Percentiles rank a stretch among this genome's conserved stretches.
These are phyloP conservation scores for Gallinago undulata DNA, from an alignment of 2,113 vertebrate species.

Conservation along the genomic window DNA sequence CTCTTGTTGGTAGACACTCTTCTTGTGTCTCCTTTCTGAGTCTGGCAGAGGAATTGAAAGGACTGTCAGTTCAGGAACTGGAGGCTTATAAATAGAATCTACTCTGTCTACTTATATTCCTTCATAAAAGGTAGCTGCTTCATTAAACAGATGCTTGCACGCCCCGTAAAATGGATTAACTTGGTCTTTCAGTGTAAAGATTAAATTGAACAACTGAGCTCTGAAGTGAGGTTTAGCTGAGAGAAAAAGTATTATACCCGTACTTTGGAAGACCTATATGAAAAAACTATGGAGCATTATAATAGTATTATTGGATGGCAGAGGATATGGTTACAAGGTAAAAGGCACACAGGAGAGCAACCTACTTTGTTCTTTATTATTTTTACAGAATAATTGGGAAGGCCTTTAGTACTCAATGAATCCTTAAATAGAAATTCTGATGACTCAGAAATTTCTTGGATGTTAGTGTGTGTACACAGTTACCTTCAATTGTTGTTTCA, in stretches of 20 bases:
- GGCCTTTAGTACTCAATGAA: not conserved
- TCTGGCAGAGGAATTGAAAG: not conserved
- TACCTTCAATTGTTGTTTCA: not conserved
- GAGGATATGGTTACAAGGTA: not conserved
- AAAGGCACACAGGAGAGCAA: not conserved
- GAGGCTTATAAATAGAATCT: slow-evolving; percentile 32
- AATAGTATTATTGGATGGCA: not conserved
- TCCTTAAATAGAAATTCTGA: not conserved
- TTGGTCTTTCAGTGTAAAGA: not conserved
- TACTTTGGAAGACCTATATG: not conserved
- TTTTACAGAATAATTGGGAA: not conserved
- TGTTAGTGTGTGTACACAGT: not conserved
- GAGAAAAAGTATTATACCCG: not conserved
- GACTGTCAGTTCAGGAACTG: not conserved
- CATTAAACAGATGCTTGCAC: not conserved
- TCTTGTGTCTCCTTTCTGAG: not conserved
- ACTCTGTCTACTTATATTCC: slow-evolving; percentile 45
- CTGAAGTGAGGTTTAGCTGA: not conserved
- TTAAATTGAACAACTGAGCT: not conserved
- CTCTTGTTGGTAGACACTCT: not conserved
- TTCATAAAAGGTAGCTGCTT: slow-evolving; percentile 17
- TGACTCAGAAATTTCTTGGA: not conserved
- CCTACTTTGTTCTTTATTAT: not conserved
- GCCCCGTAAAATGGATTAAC: not conserved
- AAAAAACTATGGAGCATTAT: not conserved